These are phyloP conservation scores for Mimachlamys varia DNA, from an alignment of 2,888 invertebrate species.

Conservation along the genomic window DNA sequence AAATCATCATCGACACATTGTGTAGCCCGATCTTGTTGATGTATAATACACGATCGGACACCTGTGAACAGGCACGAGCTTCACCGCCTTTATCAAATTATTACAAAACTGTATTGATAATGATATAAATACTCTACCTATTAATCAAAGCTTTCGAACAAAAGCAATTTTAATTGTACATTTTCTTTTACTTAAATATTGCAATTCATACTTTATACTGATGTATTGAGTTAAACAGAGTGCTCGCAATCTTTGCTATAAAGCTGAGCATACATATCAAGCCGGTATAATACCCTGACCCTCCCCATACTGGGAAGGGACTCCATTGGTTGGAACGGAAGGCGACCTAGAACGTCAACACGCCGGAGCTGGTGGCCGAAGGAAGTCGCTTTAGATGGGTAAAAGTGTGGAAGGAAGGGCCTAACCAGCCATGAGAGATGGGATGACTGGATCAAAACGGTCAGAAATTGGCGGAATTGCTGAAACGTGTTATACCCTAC, in stretches of 20 bases:
- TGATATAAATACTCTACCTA: neutral
- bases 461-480: slow-evolving; percentile 21
- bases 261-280: neutral
- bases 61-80: neutral
- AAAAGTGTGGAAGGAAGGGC: neutral
- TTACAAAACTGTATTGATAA: neutral
- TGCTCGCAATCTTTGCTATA: neutral
- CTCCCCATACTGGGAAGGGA: neutral
- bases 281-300: neutral
- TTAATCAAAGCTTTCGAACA: neutral
- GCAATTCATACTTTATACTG: neutral
- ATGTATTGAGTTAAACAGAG: neutral
- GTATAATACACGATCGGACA: neutral
- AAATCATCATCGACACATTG: neutral
- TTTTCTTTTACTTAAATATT: neutral
- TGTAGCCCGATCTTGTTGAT: neutral
- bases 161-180: neutral
- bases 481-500: slow-evolving; percentile 28
- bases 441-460: slow-evolving; percentile 33
- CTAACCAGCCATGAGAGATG: neutral
- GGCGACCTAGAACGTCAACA: neutral
- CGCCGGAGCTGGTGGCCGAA: neutral
- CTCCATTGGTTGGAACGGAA: neutral
- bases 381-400: neutral
- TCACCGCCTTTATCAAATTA: neutral